Base-by-base conservation (phyloP, 2,888 invertebrate genomes). In the Yponomeuta plumbellus region DNA sequence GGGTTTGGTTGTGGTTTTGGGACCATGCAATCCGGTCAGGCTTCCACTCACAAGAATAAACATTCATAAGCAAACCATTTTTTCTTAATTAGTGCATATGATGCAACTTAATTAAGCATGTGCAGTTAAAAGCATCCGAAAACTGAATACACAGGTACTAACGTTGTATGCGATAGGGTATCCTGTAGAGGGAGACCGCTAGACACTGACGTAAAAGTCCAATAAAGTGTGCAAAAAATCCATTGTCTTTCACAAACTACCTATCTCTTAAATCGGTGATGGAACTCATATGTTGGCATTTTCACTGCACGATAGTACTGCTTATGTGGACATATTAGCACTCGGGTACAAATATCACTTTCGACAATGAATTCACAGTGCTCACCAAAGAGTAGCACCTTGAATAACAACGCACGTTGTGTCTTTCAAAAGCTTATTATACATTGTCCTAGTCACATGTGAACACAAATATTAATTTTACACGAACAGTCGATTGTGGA, bases 241-340 rank as follows among this genome's bases (percentile, higher is more conserved):
- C 85, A 85, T 80, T 71, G 75, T 81, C 72, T 71, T 73, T 72
- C 70, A 67, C 71, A 75, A 70, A 74, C 76, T 80, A 80, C 77
- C 77, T 83, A 80, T 78, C 77, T 83, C 79, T 79, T 79, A 71
- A 77, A 81, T 75, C 77, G 73, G 69, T 78, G 76, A 74, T 77
- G 76, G 69, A 76, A 78, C 71, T 70, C 73, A 68, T 77, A 74
- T 67, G 74, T 73, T 75, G 76, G 73, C 81, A 82, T 80, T 74
- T 74, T 81, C 70, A 70, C 68, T 66, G 70, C 68, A 74, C 70
- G 71, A n/a, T 13, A 44, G 20, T 22, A 22, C 69, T 59, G 66
- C 69, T 71, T 69, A 70, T 22, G 61, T 69, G 67, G 57, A 72
- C 71, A 69, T 74, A 71, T 61, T 62, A 39, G 70, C 71, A 74